A percentile compares a stretch with the other conserved stretches of the same genome.
Evolutionary conservation across 2,113 vertebrate genomes (phyloP).

Genomic region (Carassius gibelio): DNA sequence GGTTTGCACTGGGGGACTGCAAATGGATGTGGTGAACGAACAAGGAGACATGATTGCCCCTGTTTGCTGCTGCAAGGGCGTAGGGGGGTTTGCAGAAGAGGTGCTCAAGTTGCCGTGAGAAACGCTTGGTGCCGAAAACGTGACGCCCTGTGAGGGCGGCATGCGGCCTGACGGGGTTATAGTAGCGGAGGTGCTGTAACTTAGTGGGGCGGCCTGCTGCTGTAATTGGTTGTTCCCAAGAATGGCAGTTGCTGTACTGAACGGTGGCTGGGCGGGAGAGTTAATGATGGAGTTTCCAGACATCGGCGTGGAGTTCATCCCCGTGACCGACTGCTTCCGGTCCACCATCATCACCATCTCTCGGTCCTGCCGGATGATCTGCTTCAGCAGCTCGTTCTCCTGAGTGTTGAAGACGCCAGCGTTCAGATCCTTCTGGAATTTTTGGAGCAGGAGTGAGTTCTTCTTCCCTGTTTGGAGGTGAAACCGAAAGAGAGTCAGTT

Average conservation of each 20-base stretch:
- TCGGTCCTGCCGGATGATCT: slow-evolving; percentile 96
- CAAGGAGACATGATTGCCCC: slow-evolving; percentile 86
- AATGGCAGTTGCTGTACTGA: slow-evolving; percentile 68
- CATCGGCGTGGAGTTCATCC: slow-evolving; percentile 81
- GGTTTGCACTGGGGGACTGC: slow-evolving; percentile 90
- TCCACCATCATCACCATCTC: slow-evolving; percentile 93
- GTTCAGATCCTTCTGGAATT: slow-evolving; percentile 98
- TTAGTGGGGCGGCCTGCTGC: slow-evolving; percentile 80
- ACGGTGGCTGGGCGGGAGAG: slow-evolving; percentile 84
- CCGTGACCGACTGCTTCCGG: slow-evolving; percentile 79
- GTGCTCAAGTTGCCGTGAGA: slow-evolving; percentile 85
- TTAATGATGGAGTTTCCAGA: slow-evolving; percentile 86
- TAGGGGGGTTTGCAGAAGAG: slow-evolving; percentile 81
- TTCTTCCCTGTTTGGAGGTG: slow-evolving; percentile 87
- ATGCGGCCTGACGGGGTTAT: slow-evolving; percentile 79
- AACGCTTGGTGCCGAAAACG: slow-evolving; percentile 78
- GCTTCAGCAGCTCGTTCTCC: slow-evolving; percentile 98
- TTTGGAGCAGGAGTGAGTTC: slow-evolving; percentile 95
- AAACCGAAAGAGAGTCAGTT: slow-evolving; percentile 54
- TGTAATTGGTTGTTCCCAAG: slow-evolving; percentile 78
- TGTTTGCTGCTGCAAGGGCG: slow-evolving; percentile 80
- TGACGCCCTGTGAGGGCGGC: slow-evolving; percentile 71
- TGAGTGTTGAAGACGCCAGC: slow-evolving; percentile 98
- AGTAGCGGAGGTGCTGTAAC: slow-evolving; percentile 79
- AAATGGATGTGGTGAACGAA: slow-evolving; percentile 86